Base-by-base conservation (phyloP, 1,140 invertebrate species). In the Armadillidium nasatum region DNA sequence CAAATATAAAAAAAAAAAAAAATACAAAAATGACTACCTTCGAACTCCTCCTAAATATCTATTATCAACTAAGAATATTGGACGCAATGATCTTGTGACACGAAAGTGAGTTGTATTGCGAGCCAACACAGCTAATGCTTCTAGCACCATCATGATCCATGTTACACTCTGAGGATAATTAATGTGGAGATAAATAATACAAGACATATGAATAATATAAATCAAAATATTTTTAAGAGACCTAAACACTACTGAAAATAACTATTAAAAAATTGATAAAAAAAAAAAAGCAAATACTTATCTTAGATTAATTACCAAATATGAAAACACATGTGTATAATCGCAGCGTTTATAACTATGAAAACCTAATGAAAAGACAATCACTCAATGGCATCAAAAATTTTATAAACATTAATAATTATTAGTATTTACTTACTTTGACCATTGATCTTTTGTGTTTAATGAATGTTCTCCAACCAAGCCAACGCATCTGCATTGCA, bases 31-130 rank as follows among this genome's bases (percentile, higher is more conserved):
- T 19, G 83, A 75, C 77, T 79, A 88, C 85, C 88, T 85, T 75
- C 88, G 82, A 46, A 89, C 86, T 15, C 87, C 87, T 44, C 93
- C 90, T 79, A 92, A 92, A 80, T 94, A 93, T 81, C 92, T 88
- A 22, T 93, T 94, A 84, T 96, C 93, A 21, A 96, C 90, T 45
- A 96, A 84, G 86, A 96, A 96, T 79, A 96, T 91, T 22, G 94
- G 94, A n/a, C 94, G 86, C 10, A 96, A 84, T 4, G 94, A 92
- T 80, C 94, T 86, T 0, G 94, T 95, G 21, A 95, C 92, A 9
- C 94, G 87, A 83, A 95, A 93, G 85, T 96, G 94, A 6, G 91
- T 93, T 0, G 90, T 90, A 84, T 94, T 93, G 68, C 94, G 87
- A 74, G 91, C 88, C 21, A 96, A 84, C 22, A 96, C 92, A 21